phyloP scores from a whole-genome alignment of 2,113 vertebrate species.

The Erythrocercus mccallii region DNA sequence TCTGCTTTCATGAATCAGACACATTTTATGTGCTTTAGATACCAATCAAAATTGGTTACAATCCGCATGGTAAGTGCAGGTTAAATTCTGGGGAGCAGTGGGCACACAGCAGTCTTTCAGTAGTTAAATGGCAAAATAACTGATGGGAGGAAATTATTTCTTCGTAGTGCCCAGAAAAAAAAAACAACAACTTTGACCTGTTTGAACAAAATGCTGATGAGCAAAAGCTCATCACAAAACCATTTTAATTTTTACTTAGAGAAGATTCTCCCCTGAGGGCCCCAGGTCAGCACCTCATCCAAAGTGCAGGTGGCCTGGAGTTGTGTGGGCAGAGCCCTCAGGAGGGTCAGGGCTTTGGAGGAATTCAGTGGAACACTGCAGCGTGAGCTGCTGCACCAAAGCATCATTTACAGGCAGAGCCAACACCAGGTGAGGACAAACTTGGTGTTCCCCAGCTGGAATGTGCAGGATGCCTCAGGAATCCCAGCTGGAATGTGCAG shows the following conservation, averaged over 20 bases:
- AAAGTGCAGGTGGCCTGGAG: background rate
- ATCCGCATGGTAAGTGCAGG: background rate
- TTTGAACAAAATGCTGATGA: rapidly evolving
- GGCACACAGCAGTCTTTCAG: background rate
- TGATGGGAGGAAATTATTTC: background rate
- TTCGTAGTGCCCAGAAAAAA: background rate
- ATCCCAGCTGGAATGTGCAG: rapidly evolving
- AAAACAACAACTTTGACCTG: background rate
- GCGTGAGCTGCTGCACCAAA: background rate
- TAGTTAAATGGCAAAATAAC: background rate
- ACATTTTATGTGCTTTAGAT: background rate
- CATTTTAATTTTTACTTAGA: background rate
- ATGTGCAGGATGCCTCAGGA: rapidly evolving
- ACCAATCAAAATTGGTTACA: background rate
- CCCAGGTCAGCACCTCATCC: background rate
- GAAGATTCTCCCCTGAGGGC: rapidly evolving
- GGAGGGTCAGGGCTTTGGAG: background rate
- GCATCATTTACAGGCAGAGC: background rate
- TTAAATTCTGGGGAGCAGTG: background rate
- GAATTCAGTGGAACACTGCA: background rate
- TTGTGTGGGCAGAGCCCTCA: background rate
- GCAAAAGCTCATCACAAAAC: background rate
- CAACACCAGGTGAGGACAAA: rapidly evolving
- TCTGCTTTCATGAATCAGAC: background rate
- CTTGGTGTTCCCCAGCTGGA: background rate